phyloP scores from a whole-genome alignment of 2,797 vertebrate genomes.

The Lithobates sylvaticus region DNA sequence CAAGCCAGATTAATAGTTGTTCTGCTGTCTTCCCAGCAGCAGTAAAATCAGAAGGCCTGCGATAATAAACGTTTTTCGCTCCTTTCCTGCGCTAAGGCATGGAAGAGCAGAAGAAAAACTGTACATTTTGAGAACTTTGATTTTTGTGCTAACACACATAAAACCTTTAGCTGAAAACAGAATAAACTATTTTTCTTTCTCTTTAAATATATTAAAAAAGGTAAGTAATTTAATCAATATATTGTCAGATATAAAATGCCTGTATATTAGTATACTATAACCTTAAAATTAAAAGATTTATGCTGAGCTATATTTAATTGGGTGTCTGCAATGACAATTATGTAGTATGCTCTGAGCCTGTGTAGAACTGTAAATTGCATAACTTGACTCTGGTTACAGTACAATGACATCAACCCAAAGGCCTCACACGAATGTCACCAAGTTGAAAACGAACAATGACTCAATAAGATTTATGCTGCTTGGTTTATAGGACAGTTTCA shows the following conservation, averaged over 20 bases:
- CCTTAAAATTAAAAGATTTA: too few relatives aligned
- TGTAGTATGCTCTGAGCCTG: too few relatives aligned
- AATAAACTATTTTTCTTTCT: not conserved
- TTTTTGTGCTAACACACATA: constrained; percentile 24
- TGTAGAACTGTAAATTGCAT: too few relatives aligned
- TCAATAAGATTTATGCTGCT: too few relatives aligned
- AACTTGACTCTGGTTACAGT: too few relatives aligned
- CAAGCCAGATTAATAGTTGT: constrained; percentile 62
- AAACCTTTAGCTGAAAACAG: constrained; percentile 19
- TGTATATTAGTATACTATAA: too few relatives aligned
- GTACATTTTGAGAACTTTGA: constrained; percentile 17
- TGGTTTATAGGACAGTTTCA: too few relatives aligned
- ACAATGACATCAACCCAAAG: too few relatives aligned
- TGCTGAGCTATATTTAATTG: too few relatives aligned
- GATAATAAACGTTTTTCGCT: constrained; percentile 56
- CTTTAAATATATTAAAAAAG: not conserved
- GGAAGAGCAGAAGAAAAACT: constrained; percentile 37
- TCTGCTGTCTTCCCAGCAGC: constrained; percentile 59
- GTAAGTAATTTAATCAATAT: not conserved
- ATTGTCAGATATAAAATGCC: not conserved
- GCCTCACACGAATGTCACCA: too few relatives aligned
- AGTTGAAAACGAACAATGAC: too few relatives aligned
- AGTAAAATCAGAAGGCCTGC: constrained; percentile 53
- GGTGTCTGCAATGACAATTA: too few relatives aligned
- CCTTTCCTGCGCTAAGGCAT: constrained; percentile 37